These are phyloP conservation scores for Eulemur coronatus DNA, from an alignment of 2,797 vertebrate genomes.

Conservation along the genomic window DNA sequence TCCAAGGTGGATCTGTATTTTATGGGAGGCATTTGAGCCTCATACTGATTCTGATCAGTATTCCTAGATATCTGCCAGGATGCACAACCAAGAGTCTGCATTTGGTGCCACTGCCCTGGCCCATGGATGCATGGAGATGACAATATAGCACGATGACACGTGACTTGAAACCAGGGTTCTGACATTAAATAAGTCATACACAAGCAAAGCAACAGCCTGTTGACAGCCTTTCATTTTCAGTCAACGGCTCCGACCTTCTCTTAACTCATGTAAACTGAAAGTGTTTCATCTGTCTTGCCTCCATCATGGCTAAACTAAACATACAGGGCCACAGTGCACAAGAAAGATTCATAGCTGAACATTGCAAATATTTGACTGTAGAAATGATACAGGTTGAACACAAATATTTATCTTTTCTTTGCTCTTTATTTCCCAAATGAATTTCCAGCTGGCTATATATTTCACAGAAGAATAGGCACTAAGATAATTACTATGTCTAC, in stretches of 20 bases:
- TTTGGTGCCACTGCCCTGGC: neutral
- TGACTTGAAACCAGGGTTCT: neutral
- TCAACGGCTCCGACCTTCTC: neutral
- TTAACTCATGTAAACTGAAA: neutral
- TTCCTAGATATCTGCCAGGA: neutral
- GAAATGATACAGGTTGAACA: neutral
- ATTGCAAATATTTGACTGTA: constrained; percentile 5
- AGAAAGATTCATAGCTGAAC: neutral
- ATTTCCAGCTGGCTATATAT: constrained; percentile 46
- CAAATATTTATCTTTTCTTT: constrained; percentile 27
- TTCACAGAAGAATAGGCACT: constrained; percentile 29
- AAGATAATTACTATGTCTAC: constrained; percentile 34
- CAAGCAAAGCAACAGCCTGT: neutral
- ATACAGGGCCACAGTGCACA: neutral
- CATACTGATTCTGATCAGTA: neutral
- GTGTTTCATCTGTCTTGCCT: neutral
- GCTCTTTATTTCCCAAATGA: neutral
- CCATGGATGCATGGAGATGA: neutral
- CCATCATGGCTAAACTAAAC: neutral
- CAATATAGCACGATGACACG: neutral
- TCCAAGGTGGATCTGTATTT: neutral
- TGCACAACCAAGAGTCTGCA: neutral
- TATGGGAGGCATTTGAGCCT: neutral
- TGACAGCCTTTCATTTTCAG: neutral
- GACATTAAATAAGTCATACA: neutral